Evolutionary conservation across 1,140 invertebrate species (phyloP), one percentile per base, ranked within the genome.

Genomic region (Drosophila pectinifera): DNA sequence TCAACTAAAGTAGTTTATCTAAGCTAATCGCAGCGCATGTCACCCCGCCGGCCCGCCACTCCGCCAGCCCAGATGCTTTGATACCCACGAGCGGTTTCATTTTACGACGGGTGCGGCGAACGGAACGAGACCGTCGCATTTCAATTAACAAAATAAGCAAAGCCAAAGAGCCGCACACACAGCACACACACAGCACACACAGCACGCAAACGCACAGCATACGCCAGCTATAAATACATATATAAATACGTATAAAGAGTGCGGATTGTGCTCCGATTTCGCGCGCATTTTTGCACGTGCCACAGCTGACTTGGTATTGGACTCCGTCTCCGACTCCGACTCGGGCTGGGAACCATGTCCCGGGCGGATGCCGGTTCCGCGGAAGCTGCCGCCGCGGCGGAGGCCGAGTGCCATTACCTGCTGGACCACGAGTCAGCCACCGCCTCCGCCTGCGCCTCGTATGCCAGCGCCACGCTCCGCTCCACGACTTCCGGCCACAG

Each of bases 131-230:
- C 68, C 58, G 64, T 75, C 78, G 75, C 61, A 82, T 82, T 86
- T 88, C 70, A 88, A 88, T 88, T 88, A 88, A 82, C 74, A 82
- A 88, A 86, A 82, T 81, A 86, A 86, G 69, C 82, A 86, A 84
- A 85, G 48, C 68, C 54, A 76, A 65, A 62, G 55, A 55, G 58
- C 56, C 11, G 80, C 63, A 80, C 38, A 62, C 46, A 68, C 36
- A 59, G 55, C 41, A 42, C 42, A 24, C 13, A 41, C 18, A 53
- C 31, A 53, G 46, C 34, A 41, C 13, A 54, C 26, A 70, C 36
- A 39, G 48, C n/a, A 59, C 36, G 38, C 46, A 45, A 34, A 58
- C 38, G 26, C 28, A 57, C 22, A 22, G 24, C 13, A 18, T 51
- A 28, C 46, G 48, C 48, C 48, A 49, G 26, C 56, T 28, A 51